Percentiles rank a stretch among this genome's conserved stretches.
phyloP scores from a whole-genome alignment of 2,113 vertebrate genomes.

The Hydrochoerus hydrochaeris region DNA sequence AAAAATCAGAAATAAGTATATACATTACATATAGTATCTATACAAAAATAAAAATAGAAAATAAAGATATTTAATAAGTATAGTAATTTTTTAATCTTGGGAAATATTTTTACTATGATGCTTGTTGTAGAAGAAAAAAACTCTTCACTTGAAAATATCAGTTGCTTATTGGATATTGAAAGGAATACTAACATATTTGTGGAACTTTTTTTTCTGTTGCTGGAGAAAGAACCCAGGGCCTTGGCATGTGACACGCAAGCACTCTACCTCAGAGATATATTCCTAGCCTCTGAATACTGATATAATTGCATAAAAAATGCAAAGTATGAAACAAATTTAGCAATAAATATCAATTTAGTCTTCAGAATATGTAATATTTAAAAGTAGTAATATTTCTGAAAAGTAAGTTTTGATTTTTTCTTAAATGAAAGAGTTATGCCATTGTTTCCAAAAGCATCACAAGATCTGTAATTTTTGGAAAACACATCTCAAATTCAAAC shows the following conservation, averaged over 20 bases:
- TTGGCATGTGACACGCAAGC: background rate
- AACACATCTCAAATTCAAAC: constrained; percentile 49
- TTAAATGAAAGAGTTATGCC: constrained; percentile 9
- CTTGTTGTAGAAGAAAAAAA: background rate
- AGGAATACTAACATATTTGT: background rate
- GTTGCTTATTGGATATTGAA: constrained; percentile 43
- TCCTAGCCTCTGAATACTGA: background rate
- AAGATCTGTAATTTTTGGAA: constrained; percentile 58
- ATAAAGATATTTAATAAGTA: constrained; percentile 49
- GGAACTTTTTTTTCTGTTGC: background rate
- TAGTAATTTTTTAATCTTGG: constrained; percentile 22
- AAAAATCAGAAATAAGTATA: constrained; percentile 27
- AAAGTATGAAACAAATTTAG: constrained; percentile 3
- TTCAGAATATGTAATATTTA: constrained; percentile 52
- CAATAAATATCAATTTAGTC: constrained; percentile 48
- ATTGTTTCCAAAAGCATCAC: background rate
- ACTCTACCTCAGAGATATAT: background rate
- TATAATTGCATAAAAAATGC: background rate
- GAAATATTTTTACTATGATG: constrained; percentile 49
- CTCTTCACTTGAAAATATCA: constrained; percentile 46
- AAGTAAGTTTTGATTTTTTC: constrained; percentile 28
- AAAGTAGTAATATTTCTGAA: constrained; percentile 53
- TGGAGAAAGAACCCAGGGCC: too few species aligned
- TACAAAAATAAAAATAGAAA: constrained; percentile 31
- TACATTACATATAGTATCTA: constrained; percentile 36